phyloP scores from a whole-genome alignment of 2,797 vertebrate species.

The Enteromius trimaculatus region DNA sequence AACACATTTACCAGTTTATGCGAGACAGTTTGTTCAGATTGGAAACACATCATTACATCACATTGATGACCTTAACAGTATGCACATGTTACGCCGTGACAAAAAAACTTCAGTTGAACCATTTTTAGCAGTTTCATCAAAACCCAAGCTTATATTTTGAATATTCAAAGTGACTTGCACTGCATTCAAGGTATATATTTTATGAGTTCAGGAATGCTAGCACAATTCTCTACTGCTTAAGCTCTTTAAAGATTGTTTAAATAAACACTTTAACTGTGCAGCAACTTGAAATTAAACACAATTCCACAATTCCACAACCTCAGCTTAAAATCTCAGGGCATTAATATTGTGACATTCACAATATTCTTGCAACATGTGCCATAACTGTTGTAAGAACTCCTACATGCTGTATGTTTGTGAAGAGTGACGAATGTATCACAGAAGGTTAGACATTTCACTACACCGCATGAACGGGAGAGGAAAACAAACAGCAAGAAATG shows the following conservation, averaged over 20 bases:
- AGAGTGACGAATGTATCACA: constrained; percentile 18
- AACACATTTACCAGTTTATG: constrained; percentile 23
- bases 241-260: background rate
- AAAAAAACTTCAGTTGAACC: constrained; percentile 31
- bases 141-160: background rate
- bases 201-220: background rate
- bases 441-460: constrained; percentile 39
- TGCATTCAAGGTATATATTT: background rate
- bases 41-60: constrained; percentile 27
- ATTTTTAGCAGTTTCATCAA: background rate
- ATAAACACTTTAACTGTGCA: background rate
- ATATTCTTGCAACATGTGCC: constrained; percentile 47
- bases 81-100: constrained; percentile 37
- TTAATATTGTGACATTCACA: constrained; percentile 42
- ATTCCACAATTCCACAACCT: no score
- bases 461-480: constrained; percentile 11
- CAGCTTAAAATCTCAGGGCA: constrained; percentile 33
- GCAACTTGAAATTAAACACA: background rate
- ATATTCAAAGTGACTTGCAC: background rate
- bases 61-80: background rate
- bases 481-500: constrained; percentile 44
- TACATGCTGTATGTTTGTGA: constrained; percentile 42
- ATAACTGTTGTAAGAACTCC: constrained; percentile 6
- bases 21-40: background rate
- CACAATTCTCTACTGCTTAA: background rate